phyloP scores from a whole-genome alignment of 1,140 invertebrate genomes.

The Neotoxoptera formosana region DNA sequence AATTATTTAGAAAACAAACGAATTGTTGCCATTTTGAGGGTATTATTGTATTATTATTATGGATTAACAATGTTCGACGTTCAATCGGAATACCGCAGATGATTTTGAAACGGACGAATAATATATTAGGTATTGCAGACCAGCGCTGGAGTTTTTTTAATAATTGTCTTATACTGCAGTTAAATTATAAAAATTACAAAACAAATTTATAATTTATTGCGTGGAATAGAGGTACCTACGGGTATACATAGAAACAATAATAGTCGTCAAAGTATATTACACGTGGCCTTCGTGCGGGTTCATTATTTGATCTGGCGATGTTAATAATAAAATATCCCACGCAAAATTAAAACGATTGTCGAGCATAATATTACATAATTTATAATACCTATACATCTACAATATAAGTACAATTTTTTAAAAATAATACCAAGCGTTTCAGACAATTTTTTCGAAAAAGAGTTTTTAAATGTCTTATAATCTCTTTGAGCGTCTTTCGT shows the following conservation, averaged over 20 bases:
- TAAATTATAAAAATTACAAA: background rate
- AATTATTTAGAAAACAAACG: background rate
- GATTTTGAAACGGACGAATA: too few relatives aligned
- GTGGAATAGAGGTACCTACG: background rate
- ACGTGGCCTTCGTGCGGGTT: background rate
- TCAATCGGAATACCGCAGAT: too few relatives aligned
- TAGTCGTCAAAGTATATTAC: background rate
- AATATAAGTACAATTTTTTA: background rate
- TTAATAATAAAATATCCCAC: too few relatives aligned
- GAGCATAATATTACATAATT: background rate
- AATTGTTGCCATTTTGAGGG: too few relatives aligned
- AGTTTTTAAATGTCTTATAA: background rate
- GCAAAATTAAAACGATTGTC: background rate
- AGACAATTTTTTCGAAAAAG: background rate
- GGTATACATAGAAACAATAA: background rate
- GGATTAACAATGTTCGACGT: too few relatives aligned
- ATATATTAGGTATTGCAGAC: too few relatives aligned
- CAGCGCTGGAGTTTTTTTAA: too few relatives aligned
- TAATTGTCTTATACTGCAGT: too few relatives aligned
- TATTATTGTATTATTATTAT: too few relatives aligned
- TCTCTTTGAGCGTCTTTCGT: background rate
- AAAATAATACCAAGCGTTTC: too few relatives aligned
- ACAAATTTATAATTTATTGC: background rate
- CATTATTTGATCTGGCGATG: background rate
- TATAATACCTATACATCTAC: background rate